phyloP scores from a whole-genome alignment of 2,797 vertebrate genomes.

The Sebastes elongatus region DNA sequence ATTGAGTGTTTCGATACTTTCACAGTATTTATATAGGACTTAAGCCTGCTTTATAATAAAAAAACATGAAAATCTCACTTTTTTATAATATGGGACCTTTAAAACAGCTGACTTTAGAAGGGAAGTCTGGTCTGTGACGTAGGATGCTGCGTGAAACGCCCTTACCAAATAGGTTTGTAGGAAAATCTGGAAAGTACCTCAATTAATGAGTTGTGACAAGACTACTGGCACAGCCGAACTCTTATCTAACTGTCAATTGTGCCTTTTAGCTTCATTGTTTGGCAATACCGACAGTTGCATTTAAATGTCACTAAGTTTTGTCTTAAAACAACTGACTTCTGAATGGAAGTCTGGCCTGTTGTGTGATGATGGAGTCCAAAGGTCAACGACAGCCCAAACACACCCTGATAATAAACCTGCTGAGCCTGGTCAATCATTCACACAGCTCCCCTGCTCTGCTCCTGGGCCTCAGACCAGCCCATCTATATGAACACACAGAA shows the following conservation, averaged over 20 bases:
- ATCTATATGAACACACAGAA: not conserved
- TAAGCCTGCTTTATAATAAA: no score
- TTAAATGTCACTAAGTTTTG: accelerated
- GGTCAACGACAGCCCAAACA: constrained; percentile 23
- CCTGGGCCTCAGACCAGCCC: not conserved
- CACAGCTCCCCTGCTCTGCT: not conserved
- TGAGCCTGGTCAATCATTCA: constrained; percentile 51
- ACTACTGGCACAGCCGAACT: accelerated
- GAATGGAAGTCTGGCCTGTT: not conserved
- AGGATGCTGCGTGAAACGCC: not conserved
- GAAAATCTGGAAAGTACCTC: not conserved
- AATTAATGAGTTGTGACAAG: accelerated
- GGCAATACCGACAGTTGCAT: not conserved
- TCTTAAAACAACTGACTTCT: not conserved
- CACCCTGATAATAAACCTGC: constrained; percentile 59
- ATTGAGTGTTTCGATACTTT: no score
- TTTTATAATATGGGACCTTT: no score
- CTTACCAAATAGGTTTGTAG: constrained; percentile 36
- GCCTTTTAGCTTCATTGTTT: accelerated
- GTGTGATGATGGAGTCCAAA: constrained; percentile 21
- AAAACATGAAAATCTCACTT: no score
- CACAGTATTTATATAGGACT: no score
- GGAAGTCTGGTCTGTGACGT: not conserved
- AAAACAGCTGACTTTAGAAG: not conserved
- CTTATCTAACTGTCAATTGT: accelerated